phyloP scores from a whole-genome alignment of 1,140 invertebrate species.

The Dermatophagoides farinae region DNA sequence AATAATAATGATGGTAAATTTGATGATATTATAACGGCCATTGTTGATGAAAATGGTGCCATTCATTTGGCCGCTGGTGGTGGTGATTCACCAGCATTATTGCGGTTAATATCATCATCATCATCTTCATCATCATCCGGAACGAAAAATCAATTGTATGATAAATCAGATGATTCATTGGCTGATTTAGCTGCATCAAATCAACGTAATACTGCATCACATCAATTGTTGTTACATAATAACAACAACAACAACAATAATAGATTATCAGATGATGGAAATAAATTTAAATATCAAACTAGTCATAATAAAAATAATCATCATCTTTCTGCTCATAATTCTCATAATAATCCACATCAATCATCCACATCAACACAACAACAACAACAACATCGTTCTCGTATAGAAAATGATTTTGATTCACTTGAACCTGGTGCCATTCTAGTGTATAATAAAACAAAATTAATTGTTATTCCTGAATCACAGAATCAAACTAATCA shows the following conservation, averaged over 20 bases:
- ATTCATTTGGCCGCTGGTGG: conserved; percentile 18
- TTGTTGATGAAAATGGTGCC: conserved; percentile 19
- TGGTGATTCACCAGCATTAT: not conserved
- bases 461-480: not conserved
- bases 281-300: not conserved
- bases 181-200: not conserved
- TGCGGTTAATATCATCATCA: not conserved
- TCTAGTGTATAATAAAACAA: not conserved
- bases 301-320: not conserved
- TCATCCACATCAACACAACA: too few relatives aligned
- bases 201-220: not conserved
- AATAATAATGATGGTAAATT: not conserved
- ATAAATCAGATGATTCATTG: not conserved
- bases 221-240: not conserved
- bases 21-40: conserved; percentile 20
- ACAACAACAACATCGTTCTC: not conserved
- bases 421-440: not conserved
- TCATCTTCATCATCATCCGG: not conserved
- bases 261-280: not conserved
- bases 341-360: too few relatives aligned
- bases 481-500: too few relatives aligned
- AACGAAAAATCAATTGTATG: not conserved
- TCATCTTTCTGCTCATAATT: too few relatives aligned
- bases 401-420: not conserved
- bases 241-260: not conserved